A percentile compares a stretch with the other conserved stretches of the same genome.
These are phyloP conservation scores for Lycaon pictus DNA, from an alignment of 2,113 vertebrate genomes.

Conservation along the genomic window DNA sequence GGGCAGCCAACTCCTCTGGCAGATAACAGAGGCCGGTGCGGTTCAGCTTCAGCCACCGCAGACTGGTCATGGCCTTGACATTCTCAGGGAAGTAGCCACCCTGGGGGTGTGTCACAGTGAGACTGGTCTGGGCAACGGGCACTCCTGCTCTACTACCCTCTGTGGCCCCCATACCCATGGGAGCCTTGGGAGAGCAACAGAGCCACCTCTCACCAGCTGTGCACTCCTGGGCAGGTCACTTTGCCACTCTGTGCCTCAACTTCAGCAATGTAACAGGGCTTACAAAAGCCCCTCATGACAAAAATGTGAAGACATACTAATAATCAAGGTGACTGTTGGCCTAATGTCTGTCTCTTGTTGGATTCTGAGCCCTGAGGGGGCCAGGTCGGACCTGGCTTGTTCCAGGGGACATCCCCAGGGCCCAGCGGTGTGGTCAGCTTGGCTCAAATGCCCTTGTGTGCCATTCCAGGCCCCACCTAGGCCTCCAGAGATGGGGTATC, in stretches of 20 bases:
- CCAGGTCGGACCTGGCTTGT: neutral
- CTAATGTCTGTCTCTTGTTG: neutral
- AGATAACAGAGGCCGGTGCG: constrained; percentile 97
- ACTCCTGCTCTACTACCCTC: neutral
- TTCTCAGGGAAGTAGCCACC: constrained; percentile 98
- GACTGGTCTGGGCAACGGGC: neutral
- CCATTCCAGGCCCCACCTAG: neutral
- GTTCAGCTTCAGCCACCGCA: constrained; percentile 99
- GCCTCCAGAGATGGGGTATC: too few species aligned
- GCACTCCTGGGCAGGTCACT: neutral
- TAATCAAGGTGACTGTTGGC: neutral
- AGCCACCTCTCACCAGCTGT: neutral
- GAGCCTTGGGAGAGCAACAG: neutral
- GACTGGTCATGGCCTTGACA: constrained; percentile 97
- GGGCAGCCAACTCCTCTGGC: constrained; percentile 96
- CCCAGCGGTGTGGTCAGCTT: neutral
- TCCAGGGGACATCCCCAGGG: neutral
- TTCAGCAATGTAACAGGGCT: neutral
- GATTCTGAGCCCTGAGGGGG: neutral
- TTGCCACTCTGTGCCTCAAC: neutral
- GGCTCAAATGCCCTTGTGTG: neutral
- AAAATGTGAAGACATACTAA: neutral
- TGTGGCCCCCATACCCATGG: neutral
- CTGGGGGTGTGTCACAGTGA: constrained; percentile 78
- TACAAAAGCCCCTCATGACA: neutral